Percentiles rank a stretch among this genome's conserved stretches.
Evolutionary conservation across 1,140 invertebrate genomes (phyloP).

Genomic region (Nephila pilipes): DNA sequence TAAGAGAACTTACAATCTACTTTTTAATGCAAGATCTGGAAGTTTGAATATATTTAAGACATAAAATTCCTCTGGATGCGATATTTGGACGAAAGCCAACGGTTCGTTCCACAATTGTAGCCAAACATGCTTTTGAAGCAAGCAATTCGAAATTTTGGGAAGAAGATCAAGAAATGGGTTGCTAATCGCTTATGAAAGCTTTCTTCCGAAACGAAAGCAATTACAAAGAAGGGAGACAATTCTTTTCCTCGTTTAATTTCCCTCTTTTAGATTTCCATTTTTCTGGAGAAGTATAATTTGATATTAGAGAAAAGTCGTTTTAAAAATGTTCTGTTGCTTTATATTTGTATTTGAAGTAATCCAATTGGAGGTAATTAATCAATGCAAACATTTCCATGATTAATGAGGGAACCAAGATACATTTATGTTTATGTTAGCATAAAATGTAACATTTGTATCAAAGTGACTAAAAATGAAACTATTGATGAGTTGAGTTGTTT

Average conservation of each 20-base stretch:
- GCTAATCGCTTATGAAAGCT: conserved; percentile 61
- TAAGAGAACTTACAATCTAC: background rate
- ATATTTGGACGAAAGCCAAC: conserved; percentile 49
- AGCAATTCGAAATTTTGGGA: background rate
- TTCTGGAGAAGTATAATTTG: background rate
- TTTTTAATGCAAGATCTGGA: conserved; percentile 2
- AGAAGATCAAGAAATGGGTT: conserved; percentile 39
- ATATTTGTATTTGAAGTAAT: too few species aligned
- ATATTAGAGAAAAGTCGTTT: background rate
- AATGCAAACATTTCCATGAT: too few species aligned
- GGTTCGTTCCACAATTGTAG: conserved; percentile 6
- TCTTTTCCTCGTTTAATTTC: background rate
- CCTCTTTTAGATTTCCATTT: background rate
- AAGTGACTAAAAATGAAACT: too few species aligned
- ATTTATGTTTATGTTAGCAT: too few species aligned
- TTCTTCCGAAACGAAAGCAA: conserved; percentile 41
- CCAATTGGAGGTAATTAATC: too few species aligned
- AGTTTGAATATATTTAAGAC: conserved; percentile 41
- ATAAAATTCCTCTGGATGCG: conserved; percentile 36
- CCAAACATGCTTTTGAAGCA: background rate
- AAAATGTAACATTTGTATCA: too few species aligned
- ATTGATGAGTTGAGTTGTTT: too few species aligned
- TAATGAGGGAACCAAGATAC: too few species aligned
- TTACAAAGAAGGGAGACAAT: conserved; percentile 17
- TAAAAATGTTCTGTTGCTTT: background rate